phyloP scores from a whole-genome alignment of 2,797 vertebrate species.

The Enteromius paludinosus region DNA sequence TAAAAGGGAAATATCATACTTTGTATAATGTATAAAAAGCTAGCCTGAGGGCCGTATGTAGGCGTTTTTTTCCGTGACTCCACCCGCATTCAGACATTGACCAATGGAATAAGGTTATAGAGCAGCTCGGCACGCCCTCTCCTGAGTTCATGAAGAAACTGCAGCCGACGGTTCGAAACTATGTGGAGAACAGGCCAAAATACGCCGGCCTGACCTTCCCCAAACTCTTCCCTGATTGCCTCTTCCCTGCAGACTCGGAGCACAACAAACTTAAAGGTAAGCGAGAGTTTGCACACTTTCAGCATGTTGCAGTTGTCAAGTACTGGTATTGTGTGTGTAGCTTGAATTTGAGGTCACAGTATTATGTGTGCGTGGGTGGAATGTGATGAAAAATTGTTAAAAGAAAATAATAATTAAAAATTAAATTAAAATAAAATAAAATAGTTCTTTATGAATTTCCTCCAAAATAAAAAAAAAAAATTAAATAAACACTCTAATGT shows the following conservation, averaged over 20 bases:
- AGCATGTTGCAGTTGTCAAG: background rate
- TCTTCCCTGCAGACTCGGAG: conserved; percentile 98
- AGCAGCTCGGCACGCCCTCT: conserved; percentile 95
- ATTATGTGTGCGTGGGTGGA: background rate
- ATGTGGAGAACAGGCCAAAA: conserved; percentile 98
- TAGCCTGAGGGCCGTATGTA: background rate
- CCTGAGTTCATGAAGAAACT: conserved; percentile 99
- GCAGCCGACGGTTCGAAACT: conserved; percentile 97
- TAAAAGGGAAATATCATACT: background rate
- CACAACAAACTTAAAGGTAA: conserved; percentile 99
- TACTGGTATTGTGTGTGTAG: background rate
- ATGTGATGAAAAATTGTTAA: background rate
- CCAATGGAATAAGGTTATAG: conserved; percentile 99
- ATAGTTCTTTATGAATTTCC: background rate
- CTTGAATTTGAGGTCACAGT: background rate
- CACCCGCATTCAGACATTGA: conserved; percentile 89
- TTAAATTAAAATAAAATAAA: background rate
- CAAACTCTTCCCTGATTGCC: conserved; percentile 97
- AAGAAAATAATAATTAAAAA: background rate
- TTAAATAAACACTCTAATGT: background rate
- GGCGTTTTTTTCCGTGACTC: conserved; percentile 80
- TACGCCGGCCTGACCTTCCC: conserved; percentile 97
- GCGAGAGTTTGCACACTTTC: conserved; percentile 54
- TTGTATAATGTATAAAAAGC: background rate
- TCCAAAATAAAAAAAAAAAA: background rate